Evolutionary conservation across 1,140 invertebrate genomes (phyloP), one percentile per base, ranked within the genome.

Genomic region (Lordiphosa collinella): DNA sequence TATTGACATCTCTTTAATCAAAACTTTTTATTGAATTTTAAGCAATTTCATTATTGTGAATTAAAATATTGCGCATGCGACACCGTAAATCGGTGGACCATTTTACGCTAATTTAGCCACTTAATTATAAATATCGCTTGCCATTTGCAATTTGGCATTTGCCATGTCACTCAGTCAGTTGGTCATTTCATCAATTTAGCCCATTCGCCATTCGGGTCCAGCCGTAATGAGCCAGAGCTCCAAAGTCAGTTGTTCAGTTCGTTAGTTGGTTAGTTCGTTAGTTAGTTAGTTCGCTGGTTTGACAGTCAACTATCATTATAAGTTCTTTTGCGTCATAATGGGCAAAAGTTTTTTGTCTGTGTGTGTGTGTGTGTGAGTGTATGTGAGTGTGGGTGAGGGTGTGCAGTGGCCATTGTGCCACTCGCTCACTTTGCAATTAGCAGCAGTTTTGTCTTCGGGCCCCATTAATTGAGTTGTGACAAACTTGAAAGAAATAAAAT

Each of bases 281-380:
- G 76, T 80, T 80, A 47, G 55, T 54, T 67, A 37, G 64, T 72
- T 52, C 37, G 51, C 52, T 54, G 55, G 66, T 67, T 82, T 82
- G 75, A 76, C 78, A 82, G 76, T 82, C 71, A 76, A 82, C 76
- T 82, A 82, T 82, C 72, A 82, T 82, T 82, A 82, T 82, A 82
- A 82, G 78, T 82, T 82, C 66, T 67, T 68, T 75, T 59, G 63
- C 74, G 41, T 57, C 76, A 82, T 82, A 82, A 82, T 82, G 76
- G 67, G 57, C 59, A 71, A 82, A 73, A 82, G 56, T 65, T 82
- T 82, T 76, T 12, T 32, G 16, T 40, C 16, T 47, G 14, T 25
- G 32, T 46, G 38, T 57, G 14, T 59, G 35, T 56, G 25, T 59
- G 25, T 71, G 34, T 56, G 48, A 40, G 14, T 25, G 38, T 44